Evolutionary conservation across 92 coral and sea anemone species (phyloP).

Genomic region (Parazoanthus darwini): DNA sequence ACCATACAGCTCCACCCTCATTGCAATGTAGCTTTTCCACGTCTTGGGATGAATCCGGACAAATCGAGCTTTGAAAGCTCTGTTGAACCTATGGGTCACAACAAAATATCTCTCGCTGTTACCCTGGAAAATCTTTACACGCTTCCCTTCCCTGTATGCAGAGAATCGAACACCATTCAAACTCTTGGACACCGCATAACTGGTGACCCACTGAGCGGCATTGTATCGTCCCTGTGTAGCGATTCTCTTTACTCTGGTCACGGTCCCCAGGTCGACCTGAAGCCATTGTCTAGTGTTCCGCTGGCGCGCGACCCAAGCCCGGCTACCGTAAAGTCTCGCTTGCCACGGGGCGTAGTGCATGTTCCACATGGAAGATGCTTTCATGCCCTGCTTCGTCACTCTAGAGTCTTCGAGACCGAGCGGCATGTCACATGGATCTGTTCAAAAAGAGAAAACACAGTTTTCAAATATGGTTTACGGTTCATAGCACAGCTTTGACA

Average conservation of each 20-base stretch:
- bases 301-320: slow-evolving; percentile 28
- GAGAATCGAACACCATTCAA: slow-evolving; percentile 25
- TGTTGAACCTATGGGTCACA: slow-evolving; percentile 43
- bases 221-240: slow-evolving; percentile 42
- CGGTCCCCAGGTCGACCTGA: slow-evolving; percentile 36
- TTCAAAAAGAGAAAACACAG: not conserved
- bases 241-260: slow-evolving; percentile 36
- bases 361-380: slow-evolving; percentile 35
- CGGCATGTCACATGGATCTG: slow-evolving; percentile 44
- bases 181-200: slow-evolving; percentile 20
- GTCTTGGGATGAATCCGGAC: slow-evolving; percentile 50
- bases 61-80: slow-evolving; percentile 46
- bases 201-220: slow-evolving; percentile 40
- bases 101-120: slow-evolving; percentile 38
- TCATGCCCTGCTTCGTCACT: slow-evolving; percentile 36
- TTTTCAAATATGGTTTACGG: too few relatives aligned
- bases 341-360: slow-evolving; percentile 35
- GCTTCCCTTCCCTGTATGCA: slow-evolving; percentile 26
- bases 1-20: slow-evolving; percentile 40
- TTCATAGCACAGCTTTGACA: too few relatives aligned
- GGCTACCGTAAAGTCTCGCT: slow-evolving; percentile 27
- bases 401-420: slow-evolving; percentile 38
- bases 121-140: slow-evolving; percentile 38
- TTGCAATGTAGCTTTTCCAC: slow-evolving; percentile 23
- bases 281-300: slow-evolving; percentile 35